Evolutionary conservation across 2,888 invertebrate species (phyloP).

Genomic region (Hanleya hanleyi): DNA sequence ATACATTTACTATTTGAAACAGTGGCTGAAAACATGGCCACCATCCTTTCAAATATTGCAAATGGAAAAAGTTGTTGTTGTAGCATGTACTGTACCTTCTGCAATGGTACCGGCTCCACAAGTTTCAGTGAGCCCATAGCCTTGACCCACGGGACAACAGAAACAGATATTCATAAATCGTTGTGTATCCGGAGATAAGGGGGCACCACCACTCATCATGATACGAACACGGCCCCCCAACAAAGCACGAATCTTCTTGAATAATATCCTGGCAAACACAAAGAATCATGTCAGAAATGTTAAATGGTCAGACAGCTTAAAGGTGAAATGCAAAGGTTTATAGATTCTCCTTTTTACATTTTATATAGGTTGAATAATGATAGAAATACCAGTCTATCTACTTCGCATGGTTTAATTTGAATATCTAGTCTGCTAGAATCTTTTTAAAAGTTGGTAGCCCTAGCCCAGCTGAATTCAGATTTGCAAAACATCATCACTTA

Average conservation of each 20-base stretch:
- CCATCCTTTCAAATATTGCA: background rate
- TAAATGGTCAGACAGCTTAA: too few species aligned
- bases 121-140: constrained; percentile 98
- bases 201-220: constrained; percentile 95
- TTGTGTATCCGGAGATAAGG: constrained; percentile 95
- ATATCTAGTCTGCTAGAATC: too few species aligned
- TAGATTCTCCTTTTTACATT: too few species aligned
- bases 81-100: constrained; percentile 57
- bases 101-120: constrained; percentile 86
- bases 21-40: background rate
- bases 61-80: background rate
- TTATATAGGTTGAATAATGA: too few species aligned
- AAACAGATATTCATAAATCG: constrained; percentile 93
- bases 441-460: too few species aligned
- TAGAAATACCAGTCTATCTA: too few species aligned
- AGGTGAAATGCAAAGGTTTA: constrained; percentile 77
- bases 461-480: too few species aligned
- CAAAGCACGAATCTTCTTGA: constrained; percentile 80
- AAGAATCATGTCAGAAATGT: constrained; percentile 4
- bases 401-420: background rate
- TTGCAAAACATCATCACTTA: too few species aligned
- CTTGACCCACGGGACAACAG: constrained; percentile 91
- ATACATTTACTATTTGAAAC: too few species aligned
- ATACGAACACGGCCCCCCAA: constrained; percentile 89
- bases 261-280: constrained; percentile 76